Evolutionary conservation across 1,140 invertebrate genomes (phyloP), one percentile per base, ranked within the genome.

Genomic region (Drosophila insularis): DNA sequence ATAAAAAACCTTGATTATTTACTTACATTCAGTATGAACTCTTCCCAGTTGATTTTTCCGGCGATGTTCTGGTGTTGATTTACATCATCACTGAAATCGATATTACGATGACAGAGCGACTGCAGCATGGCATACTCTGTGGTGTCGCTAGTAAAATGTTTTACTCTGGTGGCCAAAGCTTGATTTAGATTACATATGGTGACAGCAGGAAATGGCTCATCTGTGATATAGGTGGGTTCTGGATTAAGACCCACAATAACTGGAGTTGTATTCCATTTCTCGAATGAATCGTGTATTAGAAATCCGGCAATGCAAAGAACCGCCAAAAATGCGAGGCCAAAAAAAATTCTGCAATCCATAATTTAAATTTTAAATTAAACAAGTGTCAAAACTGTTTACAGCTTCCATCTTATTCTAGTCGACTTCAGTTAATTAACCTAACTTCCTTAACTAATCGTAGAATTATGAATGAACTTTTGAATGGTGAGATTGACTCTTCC

Each of bases 91-190:
- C 27, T 27, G 4, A 27, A 4, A 27, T 27, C 27, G 10, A 2
- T 43, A 11, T 63, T 59, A 13, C 84, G 68, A 80, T 95, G 94
- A 77, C 95, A 96, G 74, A 96, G 94, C 72, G 95, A 92, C 62
- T 94, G 93, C 50, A 91, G 46, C 74, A 86, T 87, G 1, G 68
- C 62, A 71, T 70, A 74, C n/a, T 77, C 66, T 1, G 55, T 10
- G 0, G 78, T 66, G 31, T 74, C 69, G 19, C 71, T 81, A 35
- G 53, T 14, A 23, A 87, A 68, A 13, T 71, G 23, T 2, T 11
- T 14, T 7, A 71, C 89, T 5, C 59, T 73, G 14, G 37, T 21
- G 31, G 71, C 63, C 14, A 81, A 13, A 2, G 89, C 90, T 68
- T 89, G 89, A 46, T 91, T 91, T 4, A 91, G 68, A 63, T 91